Percentiles rank a stretch among this genome's conserved stretches.
Evolutionary conservation across 2,113 vertebrate species (phyloP).

Genomic region (Pangasianodon hypophthalmus): DNA sequence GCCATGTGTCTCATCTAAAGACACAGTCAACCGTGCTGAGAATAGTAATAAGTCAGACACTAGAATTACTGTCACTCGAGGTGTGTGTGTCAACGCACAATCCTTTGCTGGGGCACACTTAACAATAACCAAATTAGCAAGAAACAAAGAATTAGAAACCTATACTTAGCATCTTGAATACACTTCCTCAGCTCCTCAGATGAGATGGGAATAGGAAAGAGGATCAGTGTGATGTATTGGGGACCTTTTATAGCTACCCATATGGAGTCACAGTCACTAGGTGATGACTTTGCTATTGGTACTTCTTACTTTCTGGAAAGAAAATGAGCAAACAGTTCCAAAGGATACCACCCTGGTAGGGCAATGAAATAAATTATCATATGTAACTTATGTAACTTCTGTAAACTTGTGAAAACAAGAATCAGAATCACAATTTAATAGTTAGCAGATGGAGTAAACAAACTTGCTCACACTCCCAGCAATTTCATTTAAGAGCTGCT

Average conservation of each 20-base stretch:
- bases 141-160: neutral
- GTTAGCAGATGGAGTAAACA: neutral
- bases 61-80: constrained; percentile 26
- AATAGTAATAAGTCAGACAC: constrained; percentile 30
- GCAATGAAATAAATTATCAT: neutral
- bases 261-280: neutral
- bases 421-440: neutral
- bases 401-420: neutral
- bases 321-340: neutral
- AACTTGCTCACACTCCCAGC: neutral
- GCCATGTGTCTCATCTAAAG: constrained; percentile 27
- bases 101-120: neutral
- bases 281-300: neutral
- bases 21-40: constrained; percentile 19
- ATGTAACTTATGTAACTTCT: neutral
- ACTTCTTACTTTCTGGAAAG: neutral
- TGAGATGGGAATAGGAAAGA: constrained; percentile 1
- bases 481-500: neutral
- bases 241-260: neutral
- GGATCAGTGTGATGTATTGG: neutral
- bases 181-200: neutral
- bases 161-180: constrained; percentile 9
- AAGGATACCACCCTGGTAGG: too few relatives aligned
- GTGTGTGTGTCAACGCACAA: constrained; percentile 8
- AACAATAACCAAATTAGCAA: constrained; percentile 32